Evolutionary conservation across 2,113 vertebrate genomes (phyloP).

Genomic region (Semnopithecus entellus): DNA sequence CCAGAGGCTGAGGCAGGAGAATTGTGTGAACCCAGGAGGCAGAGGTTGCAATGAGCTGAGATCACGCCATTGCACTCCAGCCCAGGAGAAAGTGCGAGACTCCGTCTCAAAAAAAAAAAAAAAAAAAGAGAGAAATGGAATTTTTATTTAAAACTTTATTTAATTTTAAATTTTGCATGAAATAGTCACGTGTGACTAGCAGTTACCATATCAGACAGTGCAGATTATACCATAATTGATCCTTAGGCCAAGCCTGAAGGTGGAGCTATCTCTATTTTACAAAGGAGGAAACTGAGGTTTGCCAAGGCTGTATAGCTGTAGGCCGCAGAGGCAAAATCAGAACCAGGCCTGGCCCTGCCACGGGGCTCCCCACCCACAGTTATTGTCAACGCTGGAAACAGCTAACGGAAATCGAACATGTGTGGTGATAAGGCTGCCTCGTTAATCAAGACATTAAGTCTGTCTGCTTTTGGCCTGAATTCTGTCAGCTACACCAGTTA

Average conservation of each 20-base stretch:
- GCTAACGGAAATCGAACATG: neutral
- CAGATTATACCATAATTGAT: neutral
- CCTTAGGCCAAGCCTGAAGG: neutral
- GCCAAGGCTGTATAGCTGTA: neutral
- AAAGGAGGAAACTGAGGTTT: constrained; percentile 2
- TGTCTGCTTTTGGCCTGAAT: constrained; percentile 22
- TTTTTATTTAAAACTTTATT: neutral
- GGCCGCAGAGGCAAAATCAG: neutral
- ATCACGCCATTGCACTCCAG: too few relatives aligned
- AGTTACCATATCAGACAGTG: neutral
- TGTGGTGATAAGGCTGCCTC: neutral
- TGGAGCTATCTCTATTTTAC: neutral
- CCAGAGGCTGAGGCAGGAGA: too few relatives aligned
- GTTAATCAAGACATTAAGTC: constrained; percentile 46
- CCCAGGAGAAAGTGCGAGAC: too few relatives aligned
- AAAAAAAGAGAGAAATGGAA: neutral
- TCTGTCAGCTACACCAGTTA: constrained; percentile 24
- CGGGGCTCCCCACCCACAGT: neutral
- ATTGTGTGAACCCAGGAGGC: too few relatives aligned
- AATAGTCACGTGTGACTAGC: neutral
- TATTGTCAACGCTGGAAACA: neutral
- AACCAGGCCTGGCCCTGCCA: neutral
- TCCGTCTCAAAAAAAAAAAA: too few relatives aligned
- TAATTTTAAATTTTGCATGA: neutral
- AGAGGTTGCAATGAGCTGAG: too few relatives aligned